Conservation (phyloP, 2,113 vertebrate species). For the Anser cygnoides region DNA sequence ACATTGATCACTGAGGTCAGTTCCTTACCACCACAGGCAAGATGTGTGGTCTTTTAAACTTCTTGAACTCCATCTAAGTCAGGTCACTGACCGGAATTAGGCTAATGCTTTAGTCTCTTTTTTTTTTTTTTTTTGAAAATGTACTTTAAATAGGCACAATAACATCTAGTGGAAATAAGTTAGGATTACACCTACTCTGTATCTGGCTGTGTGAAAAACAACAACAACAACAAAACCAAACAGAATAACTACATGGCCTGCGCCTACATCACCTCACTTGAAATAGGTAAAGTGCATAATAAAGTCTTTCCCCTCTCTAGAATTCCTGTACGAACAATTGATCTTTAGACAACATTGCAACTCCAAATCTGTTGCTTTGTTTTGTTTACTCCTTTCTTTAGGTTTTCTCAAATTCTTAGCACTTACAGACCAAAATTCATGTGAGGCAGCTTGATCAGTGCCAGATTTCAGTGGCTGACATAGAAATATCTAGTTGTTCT, state of each 20-base stretch:
- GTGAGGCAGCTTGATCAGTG: not conserved
- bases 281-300: not conserved
- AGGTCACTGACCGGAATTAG: not conserved
- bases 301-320: not conserved
- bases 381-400: not conserved
- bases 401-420: not conserved
- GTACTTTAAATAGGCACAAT: not conserved
- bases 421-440: not conserved
- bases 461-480: not conserved
- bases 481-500: not conserved
- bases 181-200: not conserved
- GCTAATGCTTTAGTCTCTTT: not conserved
- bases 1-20: accelerated
- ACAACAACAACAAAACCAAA: too few relatives aligned
- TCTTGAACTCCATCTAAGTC: not conserved
- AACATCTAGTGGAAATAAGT: not conserved
- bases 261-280: not conserved
- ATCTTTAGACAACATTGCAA: not conserved
- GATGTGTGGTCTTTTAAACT: not conserved
- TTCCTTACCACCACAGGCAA: not conserved
- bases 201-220: not conserved
- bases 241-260: not conserved
- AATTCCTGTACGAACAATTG: not conserved
- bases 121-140: not conserved
- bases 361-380: not conserved